Base-by-base conservation (phyloP, 1,140 invertebrate genomes). In the Lethrus apterus region DNA sequence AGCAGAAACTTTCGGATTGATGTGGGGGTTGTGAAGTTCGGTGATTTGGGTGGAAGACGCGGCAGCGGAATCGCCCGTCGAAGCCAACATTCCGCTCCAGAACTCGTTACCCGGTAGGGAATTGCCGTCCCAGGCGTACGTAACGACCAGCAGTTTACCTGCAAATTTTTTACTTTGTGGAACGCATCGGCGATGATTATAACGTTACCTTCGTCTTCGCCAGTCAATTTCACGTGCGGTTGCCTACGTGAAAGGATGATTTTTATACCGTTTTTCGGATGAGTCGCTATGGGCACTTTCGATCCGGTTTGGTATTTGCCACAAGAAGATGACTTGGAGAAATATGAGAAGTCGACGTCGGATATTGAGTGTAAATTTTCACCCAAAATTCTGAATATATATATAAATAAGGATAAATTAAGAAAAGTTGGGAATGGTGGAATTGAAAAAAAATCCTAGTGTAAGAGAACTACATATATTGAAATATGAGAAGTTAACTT, bases 71-170 rank as follows among this genome's bases (percentile, higher is more conserved):
- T 83, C 79, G 0, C 79, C 77, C 3, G 78, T 73, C 1, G 63
- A 55, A 0, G 57, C 53, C 77, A 60, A 50, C 35, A 35, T 49
- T 34, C 50, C 48, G n/a, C 15, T 7, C 75, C 76, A 78, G 52
- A 73, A 78, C 43, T 77, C 76, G 46, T 75, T 78, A 53, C 79
- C 80, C 2, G 80, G 79, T 41, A 79, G 68, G 1, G 79, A 70
- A 54, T 83, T 83, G 5, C 76, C 74, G 58, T 83, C 80, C 74
- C 79, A 80, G 1, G 81, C 76, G 51, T 83, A 83, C 1, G 74
- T 79, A 3, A 80, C 73, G 7, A 83, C 70, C 34, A 80, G 56
- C 2, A 79, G 56, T 57, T 78, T 79, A 17, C 70, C 73, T 18
- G 55, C 60, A n/a, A n/a, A n/a, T n/a, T n/a, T n/a, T n/a, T n/a